Evolutionary conservation across 2,113 vertebrate genomes (phyloP), one percentile per base, ranked within the genome.

Genomic region (Stigmatopora argus): DNA sequence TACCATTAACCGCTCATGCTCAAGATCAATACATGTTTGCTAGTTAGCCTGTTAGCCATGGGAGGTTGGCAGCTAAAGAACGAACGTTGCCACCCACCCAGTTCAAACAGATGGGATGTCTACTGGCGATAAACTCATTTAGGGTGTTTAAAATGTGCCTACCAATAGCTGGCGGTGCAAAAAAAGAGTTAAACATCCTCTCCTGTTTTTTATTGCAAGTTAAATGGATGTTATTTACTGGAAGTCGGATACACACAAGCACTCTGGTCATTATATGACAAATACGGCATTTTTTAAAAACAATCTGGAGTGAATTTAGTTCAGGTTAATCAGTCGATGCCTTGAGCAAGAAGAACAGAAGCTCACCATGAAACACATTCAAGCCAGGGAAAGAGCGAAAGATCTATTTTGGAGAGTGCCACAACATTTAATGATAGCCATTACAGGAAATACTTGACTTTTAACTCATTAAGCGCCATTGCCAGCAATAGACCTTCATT

Each of bases 311-410:
- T 58, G 70, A 62, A 86, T 83, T 82, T 72, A 67, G 45, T 49
- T 46, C 13, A 0, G 59, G 81, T 81, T 82, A 66, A 75, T 85
- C 74, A 70, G 70, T 56, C 47, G 12, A 59, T 58, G 78, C 77
- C 64, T 70, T 53, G 38, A 78, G 72, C 75, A 68, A 64, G 5
- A 35, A 76, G 59, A 69, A 63, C 72, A 51, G 60, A 70, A 72
- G 69, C 69, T 58, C 66, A 80, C 82, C 73, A 78, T 69, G 70
- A 81, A 83, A 81, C 79, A 74, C 63, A 78, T 65, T 77, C 49
- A 47, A 62, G 71, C 74, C 74, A 7, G 17, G 57, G 34, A 26
- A 41, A 35, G 10, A 38, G 34, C 10, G 10, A 41, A 59, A 45
- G 35, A 61, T 61, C 38, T 13, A 18, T 38, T 60, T 60, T 60